These are phyloP conservation scores for Platycercus adscitus DNA, from an alignment of 2,113 vertebrate genomes.

Conservation along the genomic window DNA sequence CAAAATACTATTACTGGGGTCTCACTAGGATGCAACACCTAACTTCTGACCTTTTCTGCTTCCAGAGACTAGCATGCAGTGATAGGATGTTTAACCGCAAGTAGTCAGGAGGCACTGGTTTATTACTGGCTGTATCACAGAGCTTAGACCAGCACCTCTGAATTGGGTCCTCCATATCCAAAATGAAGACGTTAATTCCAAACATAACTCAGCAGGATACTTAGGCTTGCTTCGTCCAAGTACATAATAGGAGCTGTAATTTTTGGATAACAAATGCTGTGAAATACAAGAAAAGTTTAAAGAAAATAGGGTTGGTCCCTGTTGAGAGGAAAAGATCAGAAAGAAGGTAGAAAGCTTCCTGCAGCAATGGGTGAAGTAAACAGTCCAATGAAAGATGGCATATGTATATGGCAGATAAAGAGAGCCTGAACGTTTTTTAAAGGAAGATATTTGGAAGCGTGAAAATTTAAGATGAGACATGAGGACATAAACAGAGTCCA, in stretches of 20 bases:
- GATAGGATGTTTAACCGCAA: rapidly evolving
- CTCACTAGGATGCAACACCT: not conserved
- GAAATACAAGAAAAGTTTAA: not conserved
- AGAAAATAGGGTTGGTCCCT: not conserved
- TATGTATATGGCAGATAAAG: not conserved
- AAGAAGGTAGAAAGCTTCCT: not conserved
- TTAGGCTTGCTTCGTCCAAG: not conserved
- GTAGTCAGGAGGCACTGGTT: not conserved
- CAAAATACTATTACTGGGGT: not conserved
- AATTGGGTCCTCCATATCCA: not conserved
- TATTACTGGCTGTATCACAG: not conserved
- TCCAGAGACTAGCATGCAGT: not conserved
- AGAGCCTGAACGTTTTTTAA: not conserved
- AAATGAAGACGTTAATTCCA: not conserved
- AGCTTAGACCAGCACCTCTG: not conserved
- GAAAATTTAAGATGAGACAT: not conserved
- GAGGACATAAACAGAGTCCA: not conserved
- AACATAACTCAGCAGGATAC: not conserved
- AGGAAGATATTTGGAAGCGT: not conserved
- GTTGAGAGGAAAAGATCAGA: not conserved
- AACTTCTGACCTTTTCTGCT: not conserved
- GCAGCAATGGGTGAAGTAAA: not conserved
- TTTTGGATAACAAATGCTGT: not conserved
- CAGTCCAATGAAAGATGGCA: not conserved
- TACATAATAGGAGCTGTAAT: rapidly evolving